Base-by-base conservation (phyloP, 2,888 invertebrate genomes). In the Aphidius colemani region DNA sequence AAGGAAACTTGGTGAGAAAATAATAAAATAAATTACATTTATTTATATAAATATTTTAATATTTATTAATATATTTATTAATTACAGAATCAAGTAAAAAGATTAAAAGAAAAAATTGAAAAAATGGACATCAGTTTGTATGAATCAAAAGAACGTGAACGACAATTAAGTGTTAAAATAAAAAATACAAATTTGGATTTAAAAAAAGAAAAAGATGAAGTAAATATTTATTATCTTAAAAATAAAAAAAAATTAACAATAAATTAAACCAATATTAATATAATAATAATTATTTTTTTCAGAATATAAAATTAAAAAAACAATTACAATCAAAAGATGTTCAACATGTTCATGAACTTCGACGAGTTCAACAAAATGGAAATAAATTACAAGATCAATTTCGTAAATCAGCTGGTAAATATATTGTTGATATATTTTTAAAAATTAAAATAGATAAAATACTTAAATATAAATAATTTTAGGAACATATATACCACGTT, bases 341-440 rank as follows among this genome's bases (percentile, higher is more conserved):
- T 63, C 75, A 76, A 62, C 75, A 76, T 56, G 68, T 72, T 8
- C 76, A 76, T 48, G 73, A 75, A 63, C n/a, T 76, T 18, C 71
- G 72, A 48, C 70, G 75, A 43, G 64, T 73, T 50, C 70, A 69
- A 48, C 72, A 70, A 44, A 72, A 53, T 58, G 70, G 68, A 8
- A 67, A 74, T 13, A 75, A 74, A 59, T 69, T 74, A 10, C 70
- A 70, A 2, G 72, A 74, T 41, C 75, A 73, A 49, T 67, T 75
- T 51, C 68, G 72, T 53, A 76, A 75, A 63, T 69, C 73, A 50
- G 63, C 69, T 30, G 75, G 75, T 75, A 53, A 53, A 70, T 67
- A 44, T 45, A 18, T 50, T n/a, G 50, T 57, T 13, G 7, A 43
- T 46, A 7, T 13, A 18, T 18, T 18, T 18, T 18, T 2, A 18